Evolutionary conservation across 2,888 invertebrate species (phyloP).

Genomic region (Gymnocheta viridis): DNA sequence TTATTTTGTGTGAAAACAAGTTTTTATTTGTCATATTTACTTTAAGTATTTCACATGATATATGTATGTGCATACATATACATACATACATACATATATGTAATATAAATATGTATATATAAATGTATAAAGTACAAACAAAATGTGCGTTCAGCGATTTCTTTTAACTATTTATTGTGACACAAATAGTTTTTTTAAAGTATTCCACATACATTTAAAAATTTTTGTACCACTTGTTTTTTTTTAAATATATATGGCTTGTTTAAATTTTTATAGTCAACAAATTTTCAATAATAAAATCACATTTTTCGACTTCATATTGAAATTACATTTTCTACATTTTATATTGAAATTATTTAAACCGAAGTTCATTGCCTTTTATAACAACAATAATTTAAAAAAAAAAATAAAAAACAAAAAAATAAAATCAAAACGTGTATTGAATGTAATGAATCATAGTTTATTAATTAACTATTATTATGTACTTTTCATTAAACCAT

Average conservation of each 20-base stretch:
- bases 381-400: not conserved
- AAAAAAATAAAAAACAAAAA: conserved; percentile 11
- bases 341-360: conserved; percentile 16
- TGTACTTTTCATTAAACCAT: not conserved
- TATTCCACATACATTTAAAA: not conserved
- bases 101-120: too few relatives aligned
- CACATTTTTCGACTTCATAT: not conserved
- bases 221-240: not conserved
- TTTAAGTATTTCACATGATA: too few relatives aligned
- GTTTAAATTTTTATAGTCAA: not conserved
- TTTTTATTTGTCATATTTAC: not conserved
- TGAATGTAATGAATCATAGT: conserved; percentile 9
- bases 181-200: not conserved
- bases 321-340: not conserved
- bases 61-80: too few relatives aligned
- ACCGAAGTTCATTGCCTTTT: conserved; percentile 49
- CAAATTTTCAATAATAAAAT: not conserved
- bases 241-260: not conserved
- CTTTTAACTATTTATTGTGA: not conserved
- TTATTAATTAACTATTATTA: not conserved
- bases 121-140: not conserved
- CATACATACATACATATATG: too few relatives aligned
- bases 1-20: not conserved
- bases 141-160: not conserved
- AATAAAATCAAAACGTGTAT: conserved; percentile 50